A percentile compares a stretch with the other conserved stretches of the same genome.
phyloP scores from a whole-genome alignment of 1,140 invertebrate species.

The Nautilus pompilius region DNA sequence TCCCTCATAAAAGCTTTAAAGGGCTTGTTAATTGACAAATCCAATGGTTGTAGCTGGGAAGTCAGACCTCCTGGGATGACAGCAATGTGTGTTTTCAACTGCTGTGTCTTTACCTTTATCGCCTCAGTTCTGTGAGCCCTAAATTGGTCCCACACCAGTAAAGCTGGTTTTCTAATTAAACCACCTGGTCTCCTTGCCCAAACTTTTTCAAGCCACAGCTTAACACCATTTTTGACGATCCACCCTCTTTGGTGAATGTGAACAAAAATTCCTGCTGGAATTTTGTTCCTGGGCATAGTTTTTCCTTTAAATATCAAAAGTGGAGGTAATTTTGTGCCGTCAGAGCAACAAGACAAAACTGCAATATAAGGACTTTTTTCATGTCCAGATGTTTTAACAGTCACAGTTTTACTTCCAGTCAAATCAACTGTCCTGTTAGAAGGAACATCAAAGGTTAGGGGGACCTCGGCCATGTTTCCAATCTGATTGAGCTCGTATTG shows the following conservation, averaged over 20 bases:
- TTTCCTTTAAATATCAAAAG: slow-evolving; percentile 19
- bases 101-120: too few relatives aligned
- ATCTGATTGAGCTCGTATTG: slow-evolving; percentile 8
- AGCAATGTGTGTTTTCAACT: too few relatives aligned
- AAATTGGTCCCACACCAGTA: too few relatives aligned
- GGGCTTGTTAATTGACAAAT: slow-evolving; percentile 5
- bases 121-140: too few relatives aligned
- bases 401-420: slow-evolving; percentile 15
- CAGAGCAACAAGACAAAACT: slow-evolving; percentile 10
- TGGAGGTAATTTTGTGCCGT: slow-evolving; percentile 12
- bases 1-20: too few relatives aligned
- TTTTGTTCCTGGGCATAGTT: slow-evolving; percentile 8
- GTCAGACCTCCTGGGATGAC: slow-evolving; percentile 3
- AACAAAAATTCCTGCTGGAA: too few relatives aligned
- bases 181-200: too few relatives aligned
- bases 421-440: slow-evolving; percentile 15
- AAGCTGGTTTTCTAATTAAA: too few relatives aligned
- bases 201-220: too few relatives aligned
- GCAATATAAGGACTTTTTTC: slow-evolving; percentile 20
- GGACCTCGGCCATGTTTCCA: slow-evolving; percentile 29
- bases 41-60: slow-evolving; percentile 5
- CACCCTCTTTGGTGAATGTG: too few relatives aligned
- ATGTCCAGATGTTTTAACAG: slow-evolving; percentile 15
- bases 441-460: slow-evolving; percentile 23
- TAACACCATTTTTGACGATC: too few relatives aligned